These are phyloP conservation scores for Leptarthrus brevirostris DNA, from an alignment of 2,888 invertebrate species.

Conservation along the genomic window DNA sequence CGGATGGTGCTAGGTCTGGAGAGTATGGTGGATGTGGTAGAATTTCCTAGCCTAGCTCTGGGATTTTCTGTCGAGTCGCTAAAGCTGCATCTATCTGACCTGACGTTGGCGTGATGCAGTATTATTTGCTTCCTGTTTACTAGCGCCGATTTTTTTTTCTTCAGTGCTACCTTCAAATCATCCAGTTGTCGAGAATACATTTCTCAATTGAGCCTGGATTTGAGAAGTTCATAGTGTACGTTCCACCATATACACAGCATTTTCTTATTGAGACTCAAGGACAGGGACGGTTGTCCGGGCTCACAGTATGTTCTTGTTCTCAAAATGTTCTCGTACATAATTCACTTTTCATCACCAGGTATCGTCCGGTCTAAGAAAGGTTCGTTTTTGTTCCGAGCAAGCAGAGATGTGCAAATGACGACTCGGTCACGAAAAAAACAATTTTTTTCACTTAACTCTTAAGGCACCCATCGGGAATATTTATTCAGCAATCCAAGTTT, in stretches of 20 bases:
- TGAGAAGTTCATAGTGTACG: neutral
- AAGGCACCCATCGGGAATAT: neutral
- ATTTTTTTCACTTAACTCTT: slow-evolving; percentile 9
- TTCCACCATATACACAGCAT: neutral
- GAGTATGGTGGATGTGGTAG: neutral
- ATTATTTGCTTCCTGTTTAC: neutral
- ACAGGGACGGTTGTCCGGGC: neutral
- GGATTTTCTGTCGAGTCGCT: neutral
- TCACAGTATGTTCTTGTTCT: neutral
- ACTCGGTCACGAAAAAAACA: neutral
- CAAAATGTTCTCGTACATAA: neutral
- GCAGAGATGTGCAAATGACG: neutral
- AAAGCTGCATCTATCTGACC: neutral
- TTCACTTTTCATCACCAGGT: slow-evolving; percentile 12
- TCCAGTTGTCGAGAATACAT: neutral
- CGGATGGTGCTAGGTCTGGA: neutral
- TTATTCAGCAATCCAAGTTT: neutral
- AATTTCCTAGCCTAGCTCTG: neutral
- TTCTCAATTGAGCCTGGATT: neutral
- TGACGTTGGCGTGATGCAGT: neutral
- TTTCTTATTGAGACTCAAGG: neutral
- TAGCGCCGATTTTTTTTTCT: neutral
- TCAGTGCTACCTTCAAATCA: neutral
- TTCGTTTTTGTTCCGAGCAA: slow-evolving; percentile 1
- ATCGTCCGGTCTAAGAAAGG: neutral